A percentile compares a stretch with the other conserved stretches of the same genome.
These are phyloP conservation scores for Pogonocherus hispidulus DNA, from an alignment of 2,888 invertebrate species.

Conservation along the genomic window DNA sequence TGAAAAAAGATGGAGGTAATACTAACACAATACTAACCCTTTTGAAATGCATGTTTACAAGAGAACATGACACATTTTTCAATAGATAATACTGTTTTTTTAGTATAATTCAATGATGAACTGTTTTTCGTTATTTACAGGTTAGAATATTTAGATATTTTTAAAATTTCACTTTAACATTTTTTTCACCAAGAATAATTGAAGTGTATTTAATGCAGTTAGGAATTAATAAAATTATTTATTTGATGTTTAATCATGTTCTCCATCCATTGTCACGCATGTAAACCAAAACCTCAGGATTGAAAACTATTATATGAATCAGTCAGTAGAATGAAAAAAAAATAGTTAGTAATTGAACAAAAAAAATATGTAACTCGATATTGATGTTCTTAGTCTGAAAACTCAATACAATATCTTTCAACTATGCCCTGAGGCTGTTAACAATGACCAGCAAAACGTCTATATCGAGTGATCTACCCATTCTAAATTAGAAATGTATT, in stretches of 20 bases:
- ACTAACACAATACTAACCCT: slow-evolving; percentile 45
- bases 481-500: too few relatives aligned
- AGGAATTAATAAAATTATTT: neutral
- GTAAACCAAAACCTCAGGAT: slow-evolving; percentile 26
- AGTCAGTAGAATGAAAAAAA: neutral
- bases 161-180: too few relatives aligned
- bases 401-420: too few relatives aligned
- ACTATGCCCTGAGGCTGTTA: neutral
- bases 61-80: slow-evolving; percentile 40
- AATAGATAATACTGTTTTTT: too few relatives aligned
- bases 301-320: neutral
- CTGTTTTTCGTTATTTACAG: too few relatives aligned
- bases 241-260: slow-evolving; percentile 32
- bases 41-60: slow-evolving; percentile 46
- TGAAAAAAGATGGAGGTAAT: slow-evolving; percentile 83
- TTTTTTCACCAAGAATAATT: too few relatives aligned
- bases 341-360: neutral
- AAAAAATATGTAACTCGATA: neutral
- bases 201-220: too few relatives aligned
- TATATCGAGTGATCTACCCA: too few relatives aligned
- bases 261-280: slow-evolving; percentile 44
- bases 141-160: too few relatives aligned
- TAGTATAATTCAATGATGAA: too few relatives aligned
- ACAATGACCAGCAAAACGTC: neutral
- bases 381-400: too few relatives aligned